Conservation (phyloP, 2,888 invertebrate species). For the Agonum fuliginosum region DNA sequence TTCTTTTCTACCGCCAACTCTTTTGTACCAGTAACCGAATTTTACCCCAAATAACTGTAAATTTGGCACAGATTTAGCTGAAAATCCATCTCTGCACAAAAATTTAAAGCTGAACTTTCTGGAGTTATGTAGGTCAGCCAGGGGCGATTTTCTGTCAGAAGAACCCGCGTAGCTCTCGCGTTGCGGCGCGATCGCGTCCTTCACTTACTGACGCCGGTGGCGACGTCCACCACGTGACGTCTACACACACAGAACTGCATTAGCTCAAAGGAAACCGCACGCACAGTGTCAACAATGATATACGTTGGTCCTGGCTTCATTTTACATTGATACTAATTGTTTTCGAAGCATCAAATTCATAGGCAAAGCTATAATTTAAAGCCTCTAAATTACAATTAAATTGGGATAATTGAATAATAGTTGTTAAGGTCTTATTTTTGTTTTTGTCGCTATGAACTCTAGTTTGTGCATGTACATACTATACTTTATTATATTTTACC, state of each 20-base stretch:
- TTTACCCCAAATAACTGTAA: conserved; percentile 11
- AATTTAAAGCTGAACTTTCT: conserved; percentile 30
- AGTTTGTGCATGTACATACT: too few species aligned
- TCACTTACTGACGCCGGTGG: conserved; percentile 30
- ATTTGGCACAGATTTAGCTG: conserved; percentile 36
- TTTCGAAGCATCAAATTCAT: too few species aligned
- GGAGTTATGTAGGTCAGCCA: conserved; percentile 30
- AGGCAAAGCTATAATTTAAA: too few species aligned
- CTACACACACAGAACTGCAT: neutral
- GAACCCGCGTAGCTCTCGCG: neutral
- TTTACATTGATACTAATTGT: too few species aligned
- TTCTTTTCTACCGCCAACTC: too few species aligned
- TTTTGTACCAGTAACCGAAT: conserved; percentile 1
- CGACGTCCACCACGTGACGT: conserved; percentile 14
- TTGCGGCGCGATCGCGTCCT: conserved; percentile 17
- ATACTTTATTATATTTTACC: too few species aligned
- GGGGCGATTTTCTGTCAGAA: conserved; percentile 25
- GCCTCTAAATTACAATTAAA: too few species aligned
- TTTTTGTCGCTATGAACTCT: too few species aligned
- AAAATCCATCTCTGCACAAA: conserved; percentile 25
- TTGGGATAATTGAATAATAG: too few species aligned
- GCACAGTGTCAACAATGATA: too few species aligned
- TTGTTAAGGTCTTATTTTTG: too few species aligned
- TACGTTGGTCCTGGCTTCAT: too few species aligned
- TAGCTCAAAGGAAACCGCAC: neutral